Conservation (phyloP, 2,888 invertebrate genomes). For the Cryptophagus acutangulus region DNA sequence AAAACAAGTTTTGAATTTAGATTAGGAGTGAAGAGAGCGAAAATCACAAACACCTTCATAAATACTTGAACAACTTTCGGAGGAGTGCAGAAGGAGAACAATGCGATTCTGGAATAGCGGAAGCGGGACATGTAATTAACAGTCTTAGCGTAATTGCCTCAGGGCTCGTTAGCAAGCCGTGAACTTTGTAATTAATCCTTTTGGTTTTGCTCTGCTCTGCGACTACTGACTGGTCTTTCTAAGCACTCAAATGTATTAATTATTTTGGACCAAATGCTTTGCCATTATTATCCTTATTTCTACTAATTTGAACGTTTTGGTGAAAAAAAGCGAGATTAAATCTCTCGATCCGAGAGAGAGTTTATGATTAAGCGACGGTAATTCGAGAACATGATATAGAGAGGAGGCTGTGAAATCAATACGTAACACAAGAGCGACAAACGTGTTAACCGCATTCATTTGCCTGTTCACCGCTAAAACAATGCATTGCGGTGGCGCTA, state of each 20-base stretch:
- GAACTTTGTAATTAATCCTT: conserved; percentile 52
- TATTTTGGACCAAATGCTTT: conserved; percentile 40
- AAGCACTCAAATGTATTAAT: conserved; percentile 49
- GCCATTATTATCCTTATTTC: conserved; percentile 25
- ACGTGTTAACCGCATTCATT: conserved; percentile 51
- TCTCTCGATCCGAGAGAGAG: too few species aligned
- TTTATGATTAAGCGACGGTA: conserved; percentile 46
- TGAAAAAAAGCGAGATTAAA: too few species aligned
- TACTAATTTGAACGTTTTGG: conserved; percentile 34
- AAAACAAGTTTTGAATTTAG: too few species aligned
- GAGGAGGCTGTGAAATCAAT: conserved; percentile 46
- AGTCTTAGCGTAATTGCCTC: conserved; percentile 51
- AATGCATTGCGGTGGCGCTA: conserved; percentile 46
- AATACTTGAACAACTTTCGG: conserved; percentile 1
- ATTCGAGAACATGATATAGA: conserved; percentile 43
- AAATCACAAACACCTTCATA: too few species aligned
- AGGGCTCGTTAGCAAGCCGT: conserved; percentile 52
- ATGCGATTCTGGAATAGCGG: conserved; percentile 27
- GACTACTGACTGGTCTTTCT: too few species aligned
- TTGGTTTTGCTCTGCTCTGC: conserved; percentile 46
- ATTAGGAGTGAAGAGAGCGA: too few species aligned
- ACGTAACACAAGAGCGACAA: conserved; percentile 48
- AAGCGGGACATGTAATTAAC: conserved; percentile 49
- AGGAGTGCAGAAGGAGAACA: conserved; percentile 26
- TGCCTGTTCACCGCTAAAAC: conserved; percentile 49